Base-by-base conservation (phyloP, 2,113 vertebrate genomes). In the Sporophila hypoxantha region DNA sequence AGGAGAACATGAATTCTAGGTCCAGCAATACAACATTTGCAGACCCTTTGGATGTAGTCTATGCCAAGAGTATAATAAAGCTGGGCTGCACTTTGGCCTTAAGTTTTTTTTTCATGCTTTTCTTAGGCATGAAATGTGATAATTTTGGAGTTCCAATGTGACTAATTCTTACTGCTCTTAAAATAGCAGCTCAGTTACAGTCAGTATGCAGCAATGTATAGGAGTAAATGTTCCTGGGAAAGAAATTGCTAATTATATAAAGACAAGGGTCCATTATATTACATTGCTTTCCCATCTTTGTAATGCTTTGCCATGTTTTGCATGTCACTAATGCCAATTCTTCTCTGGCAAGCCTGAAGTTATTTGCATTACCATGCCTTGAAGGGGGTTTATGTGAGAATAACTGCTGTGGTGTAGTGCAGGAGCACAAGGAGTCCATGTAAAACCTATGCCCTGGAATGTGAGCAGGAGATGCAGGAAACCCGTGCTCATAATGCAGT, bases 151-250 rank as follows among this genome's bases (percentile, higher is more conserved):
- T 74, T 90, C 41, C 84, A n/a, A 66, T 30, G 59, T 88, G 85
- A 87, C 56, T 83, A 64, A 76, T 90, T 87, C 44, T 57, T 88
- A 55, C 55, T 73, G 81, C 59, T 92, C 77, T 88, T 82, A 79
- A 92, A 92, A 79, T n/a, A 88, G 69, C 69, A 75, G 59, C 77
- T 92, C 39, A 4, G 47, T 70, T 76, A 39, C 49, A 79, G 78
- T 82, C 75, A 67, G 8, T n/a, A 32, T 36, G 52, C 68, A 82
- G 66, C 57, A 36, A 14, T 42, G 60, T 39, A 57, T 42, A 44
- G 59, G 56, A 82, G 39, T 53, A 57, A 77, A 77, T 4, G 4
- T 66, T 75, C 64, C 61, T 55, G 41, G 69, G 49, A 3, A 30
- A 34, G 14, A 74, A 71, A 19, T 3, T 32, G 47, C 41, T 59